Evolutionary conservation across 2,113 vertebrate genomes (phyloP).

Genomic region (Centropus unirufus): DNA sequence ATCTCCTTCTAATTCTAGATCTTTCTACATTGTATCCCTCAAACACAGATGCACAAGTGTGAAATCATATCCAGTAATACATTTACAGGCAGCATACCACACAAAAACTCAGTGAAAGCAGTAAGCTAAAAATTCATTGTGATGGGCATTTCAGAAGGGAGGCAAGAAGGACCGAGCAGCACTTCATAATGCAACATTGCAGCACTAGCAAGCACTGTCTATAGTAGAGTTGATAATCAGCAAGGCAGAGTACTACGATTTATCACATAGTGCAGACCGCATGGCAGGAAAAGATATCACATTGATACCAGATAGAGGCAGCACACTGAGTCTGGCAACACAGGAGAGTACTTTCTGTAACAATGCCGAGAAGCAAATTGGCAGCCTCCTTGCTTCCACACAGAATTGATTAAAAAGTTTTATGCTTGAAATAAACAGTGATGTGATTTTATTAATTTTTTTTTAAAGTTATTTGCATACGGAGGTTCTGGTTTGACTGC

Average conservation of each 20-base stretch:
- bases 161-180: background rate
- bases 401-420: constrained; percentile 57
- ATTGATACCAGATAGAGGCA: constrained; percentile 62
- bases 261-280: constrained; percentile 69
- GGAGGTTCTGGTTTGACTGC: constrained; percentile 22
- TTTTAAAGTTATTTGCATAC: background rate
- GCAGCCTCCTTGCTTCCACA: constrained; percentile 24
- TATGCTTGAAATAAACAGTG: constrained; percentile 56
- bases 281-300: constrained; percentile 67
- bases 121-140: background rate
- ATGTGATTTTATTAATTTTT: background rate
- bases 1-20: background rate
- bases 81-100: background rate
- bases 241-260: constrained; percentile 57
- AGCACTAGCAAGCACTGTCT: constrained; percentile 39
- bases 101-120: background rate
- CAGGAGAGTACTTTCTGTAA: constrained; percentile 51
- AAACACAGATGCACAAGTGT: background rate
- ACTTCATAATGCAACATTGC: constrained; percentile 18
- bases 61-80: background rate
- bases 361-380: constrained; percentile 34
- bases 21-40: background rate
- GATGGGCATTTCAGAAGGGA: constrained; percentile 35
- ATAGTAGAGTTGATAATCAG: constrained; percentile 37
- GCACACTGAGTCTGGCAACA: constrained; percentile 48